Conservation (phyloP, 2,797 vertebrate genomes). For the Natrix natrix region DNA sequence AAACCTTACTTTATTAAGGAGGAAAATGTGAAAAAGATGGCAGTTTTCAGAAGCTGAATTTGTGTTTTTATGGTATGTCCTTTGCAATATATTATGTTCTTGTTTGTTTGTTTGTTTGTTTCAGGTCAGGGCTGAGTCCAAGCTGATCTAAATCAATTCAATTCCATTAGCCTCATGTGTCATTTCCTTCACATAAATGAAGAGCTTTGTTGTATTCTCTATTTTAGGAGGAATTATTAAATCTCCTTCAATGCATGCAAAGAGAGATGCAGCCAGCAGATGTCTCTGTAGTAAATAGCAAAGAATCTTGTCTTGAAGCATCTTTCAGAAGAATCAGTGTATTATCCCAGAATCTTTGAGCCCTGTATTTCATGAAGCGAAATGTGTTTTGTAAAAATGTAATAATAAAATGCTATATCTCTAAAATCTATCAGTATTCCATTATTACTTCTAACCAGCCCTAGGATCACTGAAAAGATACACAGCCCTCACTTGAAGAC, state of each 20-base stretch:
- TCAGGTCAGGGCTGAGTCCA: not conserved
- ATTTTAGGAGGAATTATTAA: not conserved
- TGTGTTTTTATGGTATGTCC: not conserved
- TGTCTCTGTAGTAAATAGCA: constrained; percentile 20
- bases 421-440: not conserved
- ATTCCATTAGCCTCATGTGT: not conserved
- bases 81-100: not conserved
- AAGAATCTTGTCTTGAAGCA: not conserved
- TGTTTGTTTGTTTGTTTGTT: not conserved
- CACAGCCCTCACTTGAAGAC: not conserved
- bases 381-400: not conserved
- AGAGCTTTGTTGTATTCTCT: not conserved
- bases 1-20: not conserved
- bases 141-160: not conserved
- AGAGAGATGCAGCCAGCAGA: not conserved
- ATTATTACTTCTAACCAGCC: not conserved
- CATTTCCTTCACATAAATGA: not conserved
- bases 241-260: not conserved
- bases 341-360: not conserved
- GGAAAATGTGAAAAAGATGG: not conserved
- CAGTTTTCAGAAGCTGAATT: not conserved
- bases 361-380: not conserved
- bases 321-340: not conserved
- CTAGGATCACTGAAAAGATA: not conserved
- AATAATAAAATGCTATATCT: not conserved